Base-by-base conservation (phyloP, 2,888 invertebrate genomes). In the Chrysomela aeneicollis region DNA sequence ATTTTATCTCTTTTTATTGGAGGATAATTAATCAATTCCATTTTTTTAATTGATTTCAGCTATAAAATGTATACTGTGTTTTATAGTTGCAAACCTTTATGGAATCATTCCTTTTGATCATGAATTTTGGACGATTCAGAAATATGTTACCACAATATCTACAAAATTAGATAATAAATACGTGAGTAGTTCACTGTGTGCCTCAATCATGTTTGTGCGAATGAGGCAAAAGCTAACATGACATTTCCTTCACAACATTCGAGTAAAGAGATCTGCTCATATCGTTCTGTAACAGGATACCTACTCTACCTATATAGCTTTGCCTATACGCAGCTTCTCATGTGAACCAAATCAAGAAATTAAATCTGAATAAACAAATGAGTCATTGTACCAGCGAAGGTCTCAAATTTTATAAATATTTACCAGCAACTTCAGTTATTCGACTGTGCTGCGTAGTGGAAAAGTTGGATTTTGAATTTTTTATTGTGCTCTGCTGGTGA, bases 361-460 rank as follows among this genome's bases (percentile, higher is more conserved):
- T 47, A 59, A 58, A 59, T 47, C 9, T 22, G 42, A 37, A 59
- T 59, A 66, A 66, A 66, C 62, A 66, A 59, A 47, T 66, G 62
- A 66, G 59, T 59, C 66, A 66, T 37, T 50, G 46, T 46, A 46
- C 22, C 12, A 46, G 26, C 47, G 12, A 59, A 9, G 32, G 1
- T 37, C 21, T 49, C 9, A 51, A 35, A 37, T 51, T 51, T 49
- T 37, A 51, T 59, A 59, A 59, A 59, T 50, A 59, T 59, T 59
- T 37, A 59, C 52, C 8, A 26, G 30, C 21, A 10, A 26, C n/a
- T 59, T 21, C 37, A 37, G 17, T 30, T 21, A 49, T 59, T 59
- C 32, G 37, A 52, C 32, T n/a, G 35, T 51, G 22, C 37, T 37
- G 4, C 49, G 50, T 19, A 59, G 32, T 50, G n/a, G 50, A 22